A percentile compares a stretch with the other conserved stretches of the same genome.
Evolutionary conservation across 2,113 vertebrate genomes (phyloP).

Genomic region (Crocuta crocuta): DNA sequence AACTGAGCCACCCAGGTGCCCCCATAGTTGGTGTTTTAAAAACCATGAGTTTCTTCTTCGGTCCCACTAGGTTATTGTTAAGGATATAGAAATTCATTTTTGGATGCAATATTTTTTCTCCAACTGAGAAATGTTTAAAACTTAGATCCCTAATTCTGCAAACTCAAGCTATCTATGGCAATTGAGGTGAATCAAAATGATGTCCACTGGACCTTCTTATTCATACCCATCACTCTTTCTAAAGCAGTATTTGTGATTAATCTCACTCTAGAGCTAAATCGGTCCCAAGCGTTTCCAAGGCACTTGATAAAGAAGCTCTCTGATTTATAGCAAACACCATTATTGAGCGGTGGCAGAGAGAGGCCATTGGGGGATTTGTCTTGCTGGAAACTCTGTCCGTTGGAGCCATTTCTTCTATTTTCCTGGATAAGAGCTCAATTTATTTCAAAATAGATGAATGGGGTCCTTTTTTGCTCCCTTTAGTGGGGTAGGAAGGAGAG

Average conservation of each 20-base stretch:
- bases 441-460: constrained; percentile 73
- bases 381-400: constrained; percentile 72
- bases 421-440: constrained; percentile 70
- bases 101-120: not conserved
- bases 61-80: not conserved
- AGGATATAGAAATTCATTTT: not conserved
- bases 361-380: constrained; percentile 76
- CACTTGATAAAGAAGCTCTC: constrained; percentile 82
- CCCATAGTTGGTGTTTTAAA: not conserved
- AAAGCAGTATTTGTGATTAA: constrained; percentile 81
- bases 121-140: constrained; percentile 60
- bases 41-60: not conserved
- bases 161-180: constrained; percentile 49
- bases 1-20: too few relatives aligned
- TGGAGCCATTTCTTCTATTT: constrained; percentile 75
- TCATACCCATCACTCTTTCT: constrained; percentile 74
- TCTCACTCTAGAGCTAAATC: constrained; percentile 75
- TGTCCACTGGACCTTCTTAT: constrained; percentile 67
- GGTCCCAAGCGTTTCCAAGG: constrained; percentile 70
- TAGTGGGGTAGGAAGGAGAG: not conserved
- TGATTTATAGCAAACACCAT: constrained; percentile 81
- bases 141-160: constrained; percentile 30
- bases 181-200: constrained; percentile 35
- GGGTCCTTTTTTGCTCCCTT: not conserved
- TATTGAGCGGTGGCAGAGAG: constrained; percentile 79